Evolutionary conservation across 2,113 vertebrate genomes (phyloP).

Genomic region (Cheilinus undulatus): DNA sequence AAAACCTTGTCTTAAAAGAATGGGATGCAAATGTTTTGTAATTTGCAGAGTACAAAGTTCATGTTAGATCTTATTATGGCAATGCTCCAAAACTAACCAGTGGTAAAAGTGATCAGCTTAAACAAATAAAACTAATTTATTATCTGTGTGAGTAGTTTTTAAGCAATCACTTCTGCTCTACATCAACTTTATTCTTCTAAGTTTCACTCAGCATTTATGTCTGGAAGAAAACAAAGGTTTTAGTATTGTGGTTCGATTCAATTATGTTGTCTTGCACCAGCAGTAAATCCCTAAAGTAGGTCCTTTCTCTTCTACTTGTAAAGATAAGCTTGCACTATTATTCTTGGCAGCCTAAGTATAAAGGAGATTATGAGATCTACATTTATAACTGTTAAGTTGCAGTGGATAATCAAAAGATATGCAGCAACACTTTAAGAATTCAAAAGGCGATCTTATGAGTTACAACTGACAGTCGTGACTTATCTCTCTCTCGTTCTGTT

Average conservation of each 20-base stretch:
- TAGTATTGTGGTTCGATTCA: too few species aligned
- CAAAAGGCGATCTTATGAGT: constrained; percentile 3
- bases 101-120: too few species aligned
- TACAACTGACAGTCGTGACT: too few species aligned
- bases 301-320: not conserved
- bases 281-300: not conserved
- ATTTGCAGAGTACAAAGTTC: too few species aligned
- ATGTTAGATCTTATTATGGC: too few species aligned
- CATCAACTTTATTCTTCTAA: not conserved
- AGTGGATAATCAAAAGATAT: constrained; percentile 20
- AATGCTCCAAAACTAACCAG: too few species aligned
- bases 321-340: too few species aligned
- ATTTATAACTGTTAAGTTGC: not conserved
- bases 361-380: constrained; percentile 4
- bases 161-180: not conserved
- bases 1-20: too few species aligned
- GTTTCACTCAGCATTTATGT: not conserved
- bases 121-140: too few species aligned
- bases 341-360: not conserved
- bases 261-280: not conserved
- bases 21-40: too few species aligned
- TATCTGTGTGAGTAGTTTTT: too few species aligned
- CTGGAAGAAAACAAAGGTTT: not conserved
- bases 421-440: not conserved
- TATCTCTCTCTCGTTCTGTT: not conserved